phyloP scores from a whole-genome alignment of 2,113 vertebrate species.

The Vulpes vulpes region DNA sequence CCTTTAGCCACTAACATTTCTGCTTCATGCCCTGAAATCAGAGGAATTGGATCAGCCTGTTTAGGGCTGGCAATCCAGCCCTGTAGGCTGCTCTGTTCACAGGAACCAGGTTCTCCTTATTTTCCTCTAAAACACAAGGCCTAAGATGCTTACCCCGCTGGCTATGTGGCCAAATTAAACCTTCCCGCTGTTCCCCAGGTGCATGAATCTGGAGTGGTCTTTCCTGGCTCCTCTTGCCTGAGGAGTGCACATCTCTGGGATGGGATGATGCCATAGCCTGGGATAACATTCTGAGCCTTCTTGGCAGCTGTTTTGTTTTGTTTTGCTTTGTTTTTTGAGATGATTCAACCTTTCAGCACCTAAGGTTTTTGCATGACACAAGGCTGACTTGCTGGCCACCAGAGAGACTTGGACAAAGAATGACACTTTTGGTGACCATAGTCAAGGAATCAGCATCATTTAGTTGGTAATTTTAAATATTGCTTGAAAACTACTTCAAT shows the following conservation, averaged over 20 bases:
- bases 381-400: background rate
- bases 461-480: background rate
- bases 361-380: background rate
- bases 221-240: background rate
- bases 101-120: background rate
- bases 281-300: background rate
- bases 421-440: background rate
- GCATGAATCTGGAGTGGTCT: background rate
- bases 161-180: background rate
- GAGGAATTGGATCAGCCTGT: background rate
- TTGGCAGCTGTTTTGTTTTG: background rate
- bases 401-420: background rate
- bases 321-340: background rate
- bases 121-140: background rate
- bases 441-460: background rate
- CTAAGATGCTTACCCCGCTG: background rate
- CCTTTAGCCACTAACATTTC: conserved; percentile 37
- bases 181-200: background rate
- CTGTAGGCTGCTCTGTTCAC: background rate
- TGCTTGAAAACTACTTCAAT: background rate
- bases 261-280: background rate
- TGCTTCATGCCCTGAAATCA: conserved; percentile 28
- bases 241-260: background rate
- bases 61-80: too few relatives aligned
- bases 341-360: background rate